A percentile compares a stretch with the other conserved stretches of the same genome.
Conservation (phyloP, 1,140 invertebrate species). For the Periplaneta americana region DNA sequence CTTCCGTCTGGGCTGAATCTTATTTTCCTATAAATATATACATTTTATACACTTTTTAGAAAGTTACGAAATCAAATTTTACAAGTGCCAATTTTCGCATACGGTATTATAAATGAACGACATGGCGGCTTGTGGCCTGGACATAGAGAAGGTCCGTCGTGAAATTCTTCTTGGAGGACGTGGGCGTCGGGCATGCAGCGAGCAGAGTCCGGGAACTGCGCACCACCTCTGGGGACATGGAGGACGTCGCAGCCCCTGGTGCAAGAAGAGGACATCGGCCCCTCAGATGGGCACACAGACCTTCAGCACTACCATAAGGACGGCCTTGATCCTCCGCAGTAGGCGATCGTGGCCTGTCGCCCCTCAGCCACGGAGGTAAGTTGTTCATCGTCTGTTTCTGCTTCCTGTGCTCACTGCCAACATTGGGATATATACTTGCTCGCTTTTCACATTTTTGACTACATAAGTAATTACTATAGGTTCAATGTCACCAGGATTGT, state of each 20-base stretch:
- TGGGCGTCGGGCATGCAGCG: slow-evolving; percentile 24
- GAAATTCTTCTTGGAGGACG: slow-evolving; percentile 25
- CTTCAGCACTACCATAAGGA: slow-evolving; percentile 21
- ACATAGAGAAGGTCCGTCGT: slow-evolving; percentile 25
- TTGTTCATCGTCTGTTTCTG: not conserved
- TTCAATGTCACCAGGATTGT: too few species aligned
- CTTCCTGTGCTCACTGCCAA: too few species aligned
- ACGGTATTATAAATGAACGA: not conserved
- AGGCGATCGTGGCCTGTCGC: slow-evolving; percentile 32
- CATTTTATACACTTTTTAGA: not conserved
- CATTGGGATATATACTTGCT: too few species aligned
- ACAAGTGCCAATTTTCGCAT: not conserved
- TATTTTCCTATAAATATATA: not conserved
- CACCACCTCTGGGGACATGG: slow-evolving; percentile 28
- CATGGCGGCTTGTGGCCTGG: slow-evolving; percentile 17
- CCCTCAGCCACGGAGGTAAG: slow-evolving; percentile 25
- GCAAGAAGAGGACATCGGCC: slow-evolving; percentile 28
- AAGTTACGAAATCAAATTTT: not conserved
- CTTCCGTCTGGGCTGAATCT: not conserved
- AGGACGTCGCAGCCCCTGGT: slow-evolving; percentile 25
- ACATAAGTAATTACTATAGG: too few species aligned
- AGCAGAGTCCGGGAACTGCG: slow-evolving; percentile 23
- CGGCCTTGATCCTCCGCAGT: slow-evolving; percentile 27
- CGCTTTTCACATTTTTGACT: too few species aligned
- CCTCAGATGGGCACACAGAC: slow-evolving; percentile 25